phyloP scores from a whole-genome alignment of 2,797 vertebrate genomes.

The Rachycentron canadum region DNA sequence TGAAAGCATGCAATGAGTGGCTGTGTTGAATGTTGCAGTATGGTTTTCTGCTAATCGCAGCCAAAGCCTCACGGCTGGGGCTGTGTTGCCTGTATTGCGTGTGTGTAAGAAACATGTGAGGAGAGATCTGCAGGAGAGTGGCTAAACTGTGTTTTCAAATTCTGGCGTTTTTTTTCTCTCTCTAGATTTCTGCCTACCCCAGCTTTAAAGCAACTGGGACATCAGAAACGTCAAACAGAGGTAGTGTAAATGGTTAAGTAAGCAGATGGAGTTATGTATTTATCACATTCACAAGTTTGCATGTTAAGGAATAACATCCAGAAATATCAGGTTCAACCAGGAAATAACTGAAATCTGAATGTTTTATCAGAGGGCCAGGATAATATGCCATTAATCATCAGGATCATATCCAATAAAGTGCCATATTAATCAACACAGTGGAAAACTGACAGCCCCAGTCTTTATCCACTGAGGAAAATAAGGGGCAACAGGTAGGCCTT shows the following conservation, averaged over 20 bases:
- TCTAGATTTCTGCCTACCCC: too few relatives aligned
- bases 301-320: constrained; percentile 51
- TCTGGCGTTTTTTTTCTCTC: not conserved
- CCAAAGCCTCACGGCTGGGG: not conserved
- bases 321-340: constrained; percentile 62
- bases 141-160: not conserved
- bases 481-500: constrained; percentile 79
- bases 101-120: not conserved
- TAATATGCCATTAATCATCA: constrained; percentile 81
- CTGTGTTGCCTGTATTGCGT: not conserved
- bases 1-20: too few relatives aligned
- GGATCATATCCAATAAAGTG: constrained; percentile 79
- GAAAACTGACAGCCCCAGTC: constrained; percentile 69
- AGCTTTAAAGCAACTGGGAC: not conserved
- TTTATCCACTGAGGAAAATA: constrained; percentile 76
- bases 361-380: constrained; percentile 68
- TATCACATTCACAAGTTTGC: constrained; percentile 41
- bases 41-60: not conserved
- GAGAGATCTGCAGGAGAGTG: too few relatives aligned
- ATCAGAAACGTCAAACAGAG: not conserved
- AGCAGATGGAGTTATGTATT: constrained; percentile 16
- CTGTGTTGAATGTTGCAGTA: too few relatives aligned
- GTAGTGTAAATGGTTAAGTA: constrained; percentile 26
- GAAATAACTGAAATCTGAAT: constrained; percentile 70
- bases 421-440: constrained; percentile 77